Conservation (phyloP, 1,140 invertebrate genomes). For the Brachionus koreanus region DNA sequence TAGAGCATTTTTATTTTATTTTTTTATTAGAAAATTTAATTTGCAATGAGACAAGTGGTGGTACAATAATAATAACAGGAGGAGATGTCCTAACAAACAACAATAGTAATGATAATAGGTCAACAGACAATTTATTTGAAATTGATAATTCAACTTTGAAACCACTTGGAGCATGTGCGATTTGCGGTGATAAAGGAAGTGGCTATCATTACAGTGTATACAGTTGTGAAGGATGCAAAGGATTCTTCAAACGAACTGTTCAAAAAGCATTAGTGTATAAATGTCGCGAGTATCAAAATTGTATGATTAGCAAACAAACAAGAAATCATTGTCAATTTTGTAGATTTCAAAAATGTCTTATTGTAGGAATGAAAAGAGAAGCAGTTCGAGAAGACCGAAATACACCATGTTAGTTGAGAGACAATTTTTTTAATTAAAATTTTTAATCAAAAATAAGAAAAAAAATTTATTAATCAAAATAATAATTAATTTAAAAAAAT, state of each 20-base stretch:
- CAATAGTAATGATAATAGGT: background rate
- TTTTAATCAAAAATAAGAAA: too few relatives aligned
- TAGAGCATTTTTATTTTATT: background rate
- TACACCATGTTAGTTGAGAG: background rate
- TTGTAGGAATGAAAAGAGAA: constrained; percentile 46
- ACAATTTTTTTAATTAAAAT: too few relatives aligned
- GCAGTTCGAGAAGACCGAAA: constrained; percentile 57
- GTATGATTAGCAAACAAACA: constrained; percentile 56
- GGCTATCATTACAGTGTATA: constrained; percentile 98
- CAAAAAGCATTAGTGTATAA: constrained; percentile 58
- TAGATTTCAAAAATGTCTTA: constrained; percentile 58
- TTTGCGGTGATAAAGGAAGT: constrained; percentile 92
- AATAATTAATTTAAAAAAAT: too few relatives aligned
- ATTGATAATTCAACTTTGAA: constrained; percentile 15
- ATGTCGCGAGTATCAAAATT: constrained; percentile 57
- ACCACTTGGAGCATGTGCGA: constrained; percentile 67
- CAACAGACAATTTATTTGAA: background rate
- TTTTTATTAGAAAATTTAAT: background rate
- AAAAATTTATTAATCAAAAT: too few relatives aligned
- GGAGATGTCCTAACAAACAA: background rate
- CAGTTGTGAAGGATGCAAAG: constrained; percentile 92
- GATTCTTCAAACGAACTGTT: constrained; percentile 58
- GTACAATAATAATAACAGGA: background rate
- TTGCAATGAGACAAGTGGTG: background rate
- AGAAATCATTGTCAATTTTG: constrained; percentile 58